Conservation (phyloP, 2,797 vertebrate species). For the Strix occidentalis region DNA sequence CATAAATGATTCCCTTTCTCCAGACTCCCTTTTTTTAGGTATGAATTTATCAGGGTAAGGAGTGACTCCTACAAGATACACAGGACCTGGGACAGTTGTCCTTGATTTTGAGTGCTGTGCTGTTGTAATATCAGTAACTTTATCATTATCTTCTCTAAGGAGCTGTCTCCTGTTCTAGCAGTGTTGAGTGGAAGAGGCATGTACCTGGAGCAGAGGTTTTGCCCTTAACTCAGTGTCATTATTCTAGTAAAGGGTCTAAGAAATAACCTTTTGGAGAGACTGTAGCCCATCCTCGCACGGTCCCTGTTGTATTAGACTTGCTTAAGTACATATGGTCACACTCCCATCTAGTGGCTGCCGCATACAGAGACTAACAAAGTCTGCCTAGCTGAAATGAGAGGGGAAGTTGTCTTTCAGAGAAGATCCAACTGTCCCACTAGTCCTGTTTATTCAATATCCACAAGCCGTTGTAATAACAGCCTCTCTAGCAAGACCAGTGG, state of each 20-base stretch:
- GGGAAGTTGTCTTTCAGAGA: background rate
- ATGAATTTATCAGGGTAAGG: background rate
- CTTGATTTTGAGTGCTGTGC: background rate
- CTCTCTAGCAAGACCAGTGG: background rate
- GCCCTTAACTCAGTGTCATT: background rate
- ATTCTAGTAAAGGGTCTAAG: background rate
- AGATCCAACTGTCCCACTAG: background rate
- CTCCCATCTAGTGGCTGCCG: slow-evolving; percentile 54
- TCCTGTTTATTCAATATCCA: background rate
- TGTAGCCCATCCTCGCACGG: rapidly evolving
- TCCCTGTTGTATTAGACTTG: rapidly evolving
- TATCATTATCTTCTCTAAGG: background rate
- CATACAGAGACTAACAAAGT: background rate
- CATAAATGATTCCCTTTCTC: background rate
- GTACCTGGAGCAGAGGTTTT: background rate
- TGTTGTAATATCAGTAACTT: background rate
- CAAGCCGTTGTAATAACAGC: background rate
- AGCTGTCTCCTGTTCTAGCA: background rate
- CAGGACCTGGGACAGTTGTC: background rate
- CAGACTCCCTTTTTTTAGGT: background rate
- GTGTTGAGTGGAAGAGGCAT: background rate
- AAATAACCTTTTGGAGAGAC: background rate
- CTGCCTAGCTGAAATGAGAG: background rate
- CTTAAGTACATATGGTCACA: background rate
- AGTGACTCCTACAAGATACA: background rate